Percentiles rank a stretch among this genome's conserved stretches.
phyloP scores from a whole-genome alignment of 2,888 invertebrate genomes.

The Aphidoletes aphidimyza region DNA sequence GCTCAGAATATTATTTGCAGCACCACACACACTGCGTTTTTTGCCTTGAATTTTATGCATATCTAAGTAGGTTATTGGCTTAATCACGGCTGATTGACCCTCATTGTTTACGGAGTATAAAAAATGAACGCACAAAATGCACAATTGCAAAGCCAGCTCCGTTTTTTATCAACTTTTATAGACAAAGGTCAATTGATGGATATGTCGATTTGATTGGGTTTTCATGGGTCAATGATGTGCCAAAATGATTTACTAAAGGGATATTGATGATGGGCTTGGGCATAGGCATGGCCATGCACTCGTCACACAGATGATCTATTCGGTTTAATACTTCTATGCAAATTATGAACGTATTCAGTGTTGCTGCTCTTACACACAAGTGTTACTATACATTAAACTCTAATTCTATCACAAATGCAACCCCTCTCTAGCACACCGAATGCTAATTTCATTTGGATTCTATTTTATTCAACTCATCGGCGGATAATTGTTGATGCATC shows the following conservation, averaged over 20 bases:
- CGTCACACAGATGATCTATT: background rate
- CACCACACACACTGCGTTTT: constrained; percentile 16
- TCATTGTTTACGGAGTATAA: constrained; percentile 9
- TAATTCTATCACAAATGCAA: too few species aligned
- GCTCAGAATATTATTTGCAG: background rate
- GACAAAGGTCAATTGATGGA: background rate
- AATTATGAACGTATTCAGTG: background rate
- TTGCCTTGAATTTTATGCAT: background rate
- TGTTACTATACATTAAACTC: too few species aligned
- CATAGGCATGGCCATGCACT: background rate
- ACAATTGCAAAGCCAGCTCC: too few species aligned
- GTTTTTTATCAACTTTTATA: background rate
- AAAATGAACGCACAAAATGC: background rate
- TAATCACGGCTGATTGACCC: constrained; percentile 54
- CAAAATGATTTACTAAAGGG: background rate
- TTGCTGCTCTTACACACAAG: background rate
- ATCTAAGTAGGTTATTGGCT: constrained; percentile 50
- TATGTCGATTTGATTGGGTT: background rate
- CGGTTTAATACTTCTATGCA: background rate
- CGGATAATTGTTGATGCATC: too few species aligned
- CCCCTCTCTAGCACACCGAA: background rate
- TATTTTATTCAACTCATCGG: too few species aligned
- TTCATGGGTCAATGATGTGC: background rate
- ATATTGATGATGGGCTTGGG: background rate
- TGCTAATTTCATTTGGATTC: too few species aligned